phyloP scores from a whole-genome alignment of 2,113 vertebrate genomes.

The Paradoxurus hermaphroditus region DNA sequence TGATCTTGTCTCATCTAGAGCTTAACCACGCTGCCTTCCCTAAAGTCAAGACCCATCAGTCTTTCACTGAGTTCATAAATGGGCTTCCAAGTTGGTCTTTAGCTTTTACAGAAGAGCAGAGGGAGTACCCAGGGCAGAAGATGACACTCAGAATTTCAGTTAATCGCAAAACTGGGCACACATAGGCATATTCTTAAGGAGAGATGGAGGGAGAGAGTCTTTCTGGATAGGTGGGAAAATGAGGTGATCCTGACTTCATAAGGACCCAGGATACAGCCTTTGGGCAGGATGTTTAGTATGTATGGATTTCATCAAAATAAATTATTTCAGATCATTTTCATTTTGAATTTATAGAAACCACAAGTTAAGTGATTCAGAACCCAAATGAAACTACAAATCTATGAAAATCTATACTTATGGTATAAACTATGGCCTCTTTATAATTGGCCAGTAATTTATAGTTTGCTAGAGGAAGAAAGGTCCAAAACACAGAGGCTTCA shows the following conservation, averaged over 20 bases:
- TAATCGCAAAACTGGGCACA: not conserved
- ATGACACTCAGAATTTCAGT: not conserved
- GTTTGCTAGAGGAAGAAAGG: conserved; percentile 36
- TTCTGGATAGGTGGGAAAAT: not conserved
- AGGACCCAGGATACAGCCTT: not conserved
- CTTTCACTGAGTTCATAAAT: not conserved
- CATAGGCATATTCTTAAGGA: not conserved
- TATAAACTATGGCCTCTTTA: conserved; percentile 38
- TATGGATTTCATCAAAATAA: conserved; percentile 46
- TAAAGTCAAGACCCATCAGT: not conserved
- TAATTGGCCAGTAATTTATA: conserved; percentile 60
- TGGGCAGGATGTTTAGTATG: not conserved
- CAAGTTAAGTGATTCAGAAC: conserved; percentile 58
- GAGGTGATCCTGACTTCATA: not conserved
- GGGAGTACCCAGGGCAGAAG: not conserved
- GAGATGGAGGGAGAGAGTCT: not conserved
- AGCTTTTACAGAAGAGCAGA: not conserved
- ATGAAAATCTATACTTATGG: conserved; percentile 57
- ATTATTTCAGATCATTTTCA: conserved; percentile 56
- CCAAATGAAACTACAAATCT: conserved; percentile 52
- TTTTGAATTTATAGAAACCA: conserved; percentile 50
- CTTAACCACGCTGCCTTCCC: not conserved
- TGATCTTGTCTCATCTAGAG: not conserved
- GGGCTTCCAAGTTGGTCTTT: not conserved
- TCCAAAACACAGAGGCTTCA: not conserved